Evolutionary conservation across 1,140 invertebrate genomes (phyloP).

Genomic region (Mycetomoellerius zeteki): DNA sequence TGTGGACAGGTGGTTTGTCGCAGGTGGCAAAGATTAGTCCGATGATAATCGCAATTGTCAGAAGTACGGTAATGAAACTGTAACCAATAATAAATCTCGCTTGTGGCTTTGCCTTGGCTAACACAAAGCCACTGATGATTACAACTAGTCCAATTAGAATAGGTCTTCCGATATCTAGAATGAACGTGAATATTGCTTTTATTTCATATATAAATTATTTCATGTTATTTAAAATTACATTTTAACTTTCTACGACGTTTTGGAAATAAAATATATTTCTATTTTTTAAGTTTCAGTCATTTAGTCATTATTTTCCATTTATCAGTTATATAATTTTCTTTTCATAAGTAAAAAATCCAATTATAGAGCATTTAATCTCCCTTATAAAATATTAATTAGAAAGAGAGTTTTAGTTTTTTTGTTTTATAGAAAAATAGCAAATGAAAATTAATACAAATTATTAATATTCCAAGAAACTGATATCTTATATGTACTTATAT

Average conservation of each 20-base stretch:
- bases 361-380: neutral
- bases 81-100: conserved; percentile 87
- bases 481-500: too few relatives aligned
- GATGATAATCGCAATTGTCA: conserved; percentile 87
- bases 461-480: neutral
- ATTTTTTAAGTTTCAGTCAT: neutral
- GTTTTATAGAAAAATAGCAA: neutral
- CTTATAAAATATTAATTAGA: neutral
- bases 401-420: neutral
- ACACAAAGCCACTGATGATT: conserved; percentile 89
- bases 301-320: neutral
- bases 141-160: conserved; percentile 89
- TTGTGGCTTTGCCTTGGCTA: conserved; percentile 88
- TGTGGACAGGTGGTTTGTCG: conserved; percentile 84
- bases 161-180: conserved; percentile 87
- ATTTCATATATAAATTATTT: neutral
- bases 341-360: neutral
- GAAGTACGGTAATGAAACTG: conserved; percentile 87
- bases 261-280: neutral
- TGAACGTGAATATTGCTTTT: neutral
- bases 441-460: neutral
- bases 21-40: conserved; percentile 89
- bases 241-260: neutral
- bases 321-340: neutral
- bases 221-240: neutral